Conservation (phyloP, 2,113 vertebrate genomes). For the Chunga burmeisteri region DNA sequence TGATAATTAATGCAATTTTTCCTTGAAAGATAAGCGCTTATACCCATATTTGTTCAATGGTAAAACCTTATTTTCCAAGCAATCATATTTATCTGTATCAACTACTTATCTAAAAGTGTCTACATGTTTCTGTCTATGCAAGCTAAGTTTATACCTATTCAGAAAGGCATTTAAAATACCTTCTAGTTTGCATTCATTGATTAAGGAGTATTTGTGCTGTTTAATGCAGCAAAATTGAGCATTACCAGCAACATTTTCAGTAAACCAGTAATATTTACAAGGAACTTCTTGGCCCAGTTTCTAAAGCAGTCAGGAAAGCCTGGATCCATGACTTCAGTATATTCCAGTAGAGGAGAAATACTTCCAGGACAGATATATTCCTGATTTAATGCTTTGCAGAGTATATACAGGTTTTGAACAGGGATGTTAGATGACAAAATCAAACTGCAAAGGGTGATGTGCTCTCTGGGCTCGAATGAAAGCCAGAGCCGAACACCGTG, state of each 20-base stretch:
- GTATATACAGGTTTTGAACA: background rate
- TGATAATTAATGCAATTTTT: background rate
- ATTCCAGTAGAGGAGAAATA: background rate
- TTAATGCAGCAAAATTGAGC: background rate
- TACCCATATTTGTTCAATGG: background rate
- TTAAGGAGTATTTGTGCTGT: background rate
- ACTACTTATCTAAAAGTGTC: background rate
- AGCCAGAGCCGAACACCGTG: background rate
- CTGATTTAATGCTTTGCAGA: background rate
- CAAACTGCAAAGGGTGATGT: background rate
- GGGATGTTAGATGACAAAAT: background rate
- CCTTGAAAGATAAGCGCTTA: background rate
- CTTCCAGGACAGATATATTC: background rate
- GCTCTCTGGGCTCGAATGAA: background rate
- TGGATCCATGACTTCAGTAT: background rate
- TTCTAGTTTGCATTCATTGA: background rate
- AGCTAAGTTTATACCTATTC: background rate
- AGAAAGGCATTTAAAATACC: background rate
- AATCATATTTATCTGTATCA: background rate
- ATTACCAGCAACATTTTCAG: background rate
- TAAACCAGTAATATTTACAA: background rate
- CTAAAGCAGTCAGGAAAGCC: background rate
- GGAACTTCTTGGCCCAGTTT: background rate
- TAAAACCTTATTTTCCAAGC: background rate
- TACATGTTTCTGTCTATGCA: background rate